These are phyloP conservation scores for Channa striata DNA, from an alignment of 2,797 vertebrate genomes.

Conservation along the genomic window DNA sequence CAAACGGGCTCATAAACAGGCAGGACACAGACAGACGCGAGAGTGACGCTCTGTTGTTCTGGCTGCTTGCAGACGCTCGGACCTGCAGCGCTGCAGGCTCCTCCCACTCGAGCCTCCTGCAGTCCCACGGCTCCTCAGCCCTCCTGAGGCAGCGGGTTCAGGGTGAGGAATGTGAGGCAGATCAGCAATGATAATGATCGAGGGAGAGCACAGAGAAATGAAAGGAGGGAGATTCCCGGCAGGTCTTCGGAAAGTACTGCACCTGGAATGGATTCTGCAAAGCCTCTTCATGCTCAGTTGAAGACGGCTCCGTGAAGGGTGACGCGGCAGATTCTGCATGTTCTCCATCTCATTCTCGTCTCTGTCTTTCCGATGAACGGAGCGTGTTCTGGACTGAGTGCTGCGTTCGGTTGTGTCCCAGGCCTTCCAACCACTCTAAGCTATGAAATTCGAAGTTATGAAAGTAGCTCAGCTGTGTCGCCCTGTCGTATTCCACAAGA, in stretches of 20 bases:
- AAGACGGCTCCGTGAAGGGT: too few relatives aligned
- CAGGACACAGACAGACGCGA: background rate
- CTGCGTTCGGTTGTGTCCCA: too few relatives aligned
- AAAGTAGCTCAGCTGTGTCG: too few relatives aligned
- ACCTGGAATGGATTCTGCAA: constrained; percentile 13
- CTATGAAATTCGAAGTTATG: too few relatives aligned
- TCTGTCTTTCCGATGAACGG: too few relatives aligned
- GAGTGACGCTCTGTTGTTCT: constrained; percentile 34
- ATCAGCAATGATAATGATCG: constrained; percentile 32
- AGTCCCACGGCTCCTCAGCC: background rate
- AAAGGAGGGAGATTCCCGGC: background rate
- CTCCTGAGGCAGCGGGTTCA: constrained; percentile 20
- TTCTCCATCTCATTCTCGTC: too few relatives aligned
- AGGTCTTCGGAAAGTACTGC: constrained; percentile 1
- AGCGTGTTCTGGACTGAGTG: too few relatives aligned
- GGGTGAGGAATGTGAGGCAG: constrained; percentile 60
- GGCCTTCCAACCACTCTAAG: too few relatives aligned
- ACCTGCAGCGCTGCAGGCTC: constrained; percentile 19
- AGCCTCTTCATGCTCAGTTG: background rate
- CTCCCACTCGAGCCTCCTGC: background rate
- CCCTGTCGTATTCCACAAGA: too few relatives aligned
- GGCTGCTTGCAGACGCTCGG: constrained; percentile 12
- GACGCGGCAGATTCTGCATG: too few relatives aligned
- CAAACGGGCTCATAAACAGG: too few relatives aligned
- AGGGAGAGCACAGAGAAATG: too few relatives aligned